Conservation (phyloP, 2,888 invertebrate species). For the Pterostichus madidus region DNA sequence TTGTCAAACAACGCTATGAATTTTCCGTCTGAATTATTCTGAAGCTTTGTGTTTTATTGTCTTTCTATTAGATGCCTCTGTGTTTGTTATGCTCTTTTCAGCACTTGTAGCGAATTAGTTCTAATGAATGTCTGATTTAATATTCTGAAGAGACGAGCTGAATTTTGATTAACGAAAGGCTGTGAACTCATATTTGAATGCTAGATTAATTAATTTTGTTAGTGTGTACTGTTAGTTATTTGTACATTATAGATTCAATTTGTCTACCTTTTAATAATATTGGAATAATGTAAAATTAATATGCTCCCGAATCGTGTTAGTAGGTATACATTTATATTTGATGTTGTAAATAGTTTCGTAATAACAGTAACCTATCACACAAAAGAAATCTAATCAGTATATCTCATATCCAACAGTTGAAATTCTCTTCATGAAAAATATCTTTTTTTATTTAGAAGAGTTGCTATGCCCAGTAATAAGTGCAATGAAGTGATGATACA, state of each 20-base stretch:
- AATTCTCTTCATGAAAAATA: no score
- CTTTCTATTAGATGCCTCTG: constrained; percentile 20
- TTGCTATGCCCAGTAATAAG: no score
- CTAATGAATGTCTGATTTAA: constrained; percentile 59
- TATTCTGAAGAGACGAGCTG: constrained; percentile 35
- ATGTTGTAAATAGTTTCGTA: no score
- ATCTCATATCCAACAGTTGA: no score
- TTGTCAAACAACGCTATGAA: constrained; percentile 60
- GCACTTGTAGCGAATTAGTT: constrained; percentile 36
- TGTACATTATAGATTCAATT: constrained; percentile 1
- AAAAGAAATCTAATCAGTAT: no score
- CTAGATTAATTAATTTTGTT: constrained; percentile 33
- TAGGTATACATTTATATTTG: no score
- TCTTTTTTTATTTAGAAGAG: no score
- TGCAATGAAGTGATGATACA: no score
- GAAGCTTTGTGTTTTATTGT: constrained; percentile 35
- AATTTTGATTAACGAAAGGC: constrained; percentile 36
- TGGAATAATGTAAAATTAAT: no score
- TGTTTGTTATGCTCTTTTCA: constrained; percentile 58
- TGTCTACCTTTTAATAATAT: background rate
- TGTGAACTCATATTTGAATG: constrained; percentile 38
- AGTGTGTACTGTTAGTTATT: constrained; percentile 16
- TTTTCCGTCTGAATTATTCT: constrained; percentile 55
- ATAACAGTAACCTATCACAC: no score
- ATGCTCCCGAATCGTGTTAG: no score